Conservation (phyloP, 2,797 vertebrate genomes). For the Spinus pinus region DNA sequence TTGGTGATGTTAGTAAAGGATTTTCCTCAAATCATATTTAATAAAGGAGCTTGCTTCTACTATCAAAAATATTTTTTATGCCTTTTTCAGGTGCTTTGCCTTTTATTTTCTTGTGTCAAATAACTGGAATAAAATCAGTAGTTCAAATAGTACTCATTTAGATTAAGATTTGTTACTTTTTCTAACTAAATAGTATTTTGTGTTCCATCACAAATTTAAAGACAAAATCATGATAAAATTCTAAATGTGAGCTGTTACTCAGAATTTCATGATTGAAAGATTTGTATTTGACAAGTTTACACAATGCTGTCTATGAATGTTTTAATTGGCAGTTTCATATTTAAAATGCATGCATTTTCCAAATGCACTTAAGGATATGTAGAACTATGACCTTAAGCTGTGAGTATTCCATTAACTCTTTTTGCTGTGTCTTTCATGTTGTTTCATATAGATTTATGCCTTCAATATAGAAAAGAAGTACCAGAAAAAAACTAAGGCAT, state of each 20-base stretch:
- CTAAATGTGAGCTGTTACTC: neutral
- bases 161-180: neutral
- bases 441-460: neutral
- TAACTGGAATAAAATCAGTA: neutral
- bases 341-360: neutral
- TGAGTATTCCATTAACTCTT: neutral
- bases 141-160: neutral
- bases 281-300: neutral
- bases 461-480: neutral
- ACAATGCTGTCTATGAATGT: neutral
- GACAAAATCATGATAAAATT: neutral
- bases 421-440: neutral
- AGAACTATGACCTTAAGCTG: neutral
- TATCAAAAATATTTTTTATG: neutral
- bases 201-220: neutral
- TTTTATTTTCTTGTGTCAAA: neutral
- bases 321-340: neutral
- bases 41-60: neutral
- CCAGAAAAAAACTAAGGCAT: neutral
- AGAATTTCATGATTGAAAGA: neutral
- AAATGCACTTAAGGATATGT: neutral
- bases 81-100: neutral
- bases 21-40: neutral
- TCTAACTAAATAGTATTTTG: neutral
- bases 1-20: neutral